Evolutionary conservation across 2,113 vertebrate species (phyloP), one percentile per base, ranked within the genome.

Genomic region (Lichenostomus cassidix): DNA sequence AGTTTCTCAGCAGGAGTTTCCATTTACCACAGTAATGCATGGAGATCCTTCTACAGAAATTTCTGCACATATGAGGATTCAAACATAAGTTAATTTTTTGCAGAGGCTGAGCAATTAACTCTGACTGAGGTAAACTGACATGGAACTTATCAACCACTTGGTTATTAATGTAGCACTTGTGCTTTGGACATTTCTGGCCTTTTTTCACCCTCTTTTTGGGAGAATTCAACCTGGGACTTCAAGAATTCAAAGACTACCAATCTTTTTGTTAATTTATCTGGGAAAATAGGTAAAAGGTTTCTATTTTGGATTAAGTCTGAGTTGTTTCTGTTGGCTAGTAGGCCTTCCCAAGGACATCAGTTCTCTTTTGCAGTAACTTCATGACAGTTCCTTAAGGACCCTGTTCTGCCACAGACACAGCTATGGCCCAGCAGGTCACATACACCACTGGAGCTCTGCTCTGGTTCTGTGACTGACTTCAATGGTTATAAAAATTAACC

Each of bases 381-480:
- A 23, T 44, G 29, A 6, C 1, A 1, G 22, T 5, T 74, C 13
- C 55, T 50, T 24, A 31, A 75, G 39, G 77, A 53, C 4, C 4
- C 15, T 16, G 17, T 49, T 87, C 44, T 83, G 15, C 5, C 22
- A 41, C 24, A 46, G 47, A 17, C 22, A 41, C 24, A 46, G 42
- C 31, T 4, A 17, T 18, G 31, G 49, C 16, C 25, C 52, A 68
- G 35, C 33, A 44, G 31, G 31, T 83, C 49, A n/a, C 25, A n/a
- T 0, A 2, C 64, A 55, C 6, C 15, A 3, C 11, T 33, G 62
- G 27, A 60, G 4, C 4, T 31, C 44, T 73, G 41, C 28, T 28
- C 15, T 33, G 37, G 3, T 59, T 67, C 47, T 91, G 11, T 42
- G 35, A 15, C 11, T 84, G 27, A 25, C 27, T 24, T 31, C 64